Base-by-base conservation (phyloP, 2,888 invertebrate species). In the Andrena minutula region DNA sequence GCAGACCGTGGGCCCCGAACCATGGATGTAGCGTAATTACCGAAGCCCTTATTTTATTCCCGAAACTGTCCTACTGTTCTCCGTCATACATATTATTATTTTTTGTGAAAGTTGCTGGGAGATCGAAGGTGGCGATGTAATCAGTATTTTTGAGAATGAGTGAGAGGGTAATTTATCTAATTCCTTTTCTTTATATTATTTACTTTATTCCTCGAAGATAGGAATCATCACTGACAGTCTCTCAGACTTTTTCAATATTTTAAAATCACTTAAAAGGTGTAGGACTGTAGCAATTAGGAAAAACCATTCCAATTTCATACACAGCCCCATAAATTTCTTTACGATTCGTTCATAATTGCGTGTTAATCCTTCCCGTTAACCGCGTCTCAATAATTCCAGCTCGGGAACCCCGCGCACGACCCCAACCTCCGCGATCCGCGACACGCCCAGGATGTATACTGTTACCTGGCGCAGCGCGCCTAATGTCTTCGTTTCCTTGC, bases 1-100 rank as follows among this genome's bases (percentile, higher is more conserved):
- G 35, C 28, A 70, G 61, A 58, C 30, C 63, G 23, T 1, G 60
- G 83, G 71, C 78, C 83, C 65, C 8, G 41, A 16, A 72, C 7
- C 76, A 16, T 65, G 28, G 23, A 12, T 5, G 20, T 8, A 20
- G 7, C 26, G 2, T 23, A 20, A 28, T 23, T 47, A 7, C 28
- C 26, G 58, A 12, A 53, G 41, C 65, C 35, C 47, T 26, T 32
- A 26, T 47, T 53, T 61, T 51, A 58, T 58, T 12, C 6, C 23
- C 10, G 12, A 35, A 28, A 49, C 28, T 41, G 10, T 61, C 23
- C 16, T 28, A 73, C 23, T 20, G 23, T 65, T 41, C 23, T 12
- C 26, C 0, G 47, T 2, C 0, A 7, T 47, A 8, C 47, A 26
- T 58, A 16, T 12, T 23, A 16, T 41, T 16, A 16, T 41, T 41